A percentile compares a stretch with the other conserved stretches of the same genome.
These are phyloP conservation scores for Conops quadrifasciatus DNA, from an alignment of 2,888 invertebrate genomes.

Conservation along the genomic window DNA sequence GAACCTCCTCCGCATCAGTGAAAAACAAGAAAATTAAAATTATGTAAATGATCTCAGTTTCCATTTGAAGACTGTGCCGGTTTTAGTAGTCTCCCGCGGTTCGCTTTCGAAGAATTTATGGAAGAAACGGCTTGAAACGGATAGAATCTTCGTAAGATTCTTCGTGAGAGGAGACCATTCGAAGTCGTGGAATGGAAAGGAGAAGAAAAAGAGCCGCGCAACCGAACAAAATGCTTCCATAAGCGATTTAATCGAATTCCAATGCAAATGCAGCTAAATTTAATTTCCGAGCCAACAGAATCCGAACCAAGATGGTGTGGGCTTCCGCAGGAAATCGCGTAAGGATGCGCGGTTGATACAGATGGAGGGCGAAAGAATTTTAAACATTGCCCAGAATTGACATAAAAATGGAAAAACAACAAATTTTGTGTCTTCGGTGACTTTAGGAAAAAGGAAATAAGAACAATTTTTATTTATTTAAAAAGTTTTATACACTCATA, in stretches of 20 bases:
- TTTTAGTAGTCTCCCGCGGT: no score
- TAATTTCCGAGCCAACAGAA: conserved; percentile 54
- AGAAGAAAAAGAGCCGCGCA: conserved; percentile 31
- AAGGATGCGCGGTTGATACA: conserved; percentile 52
- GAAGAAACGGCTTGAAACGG: background rate
- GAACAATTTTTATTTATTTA: conserved; percentile 54
- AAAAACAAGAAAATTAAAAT: conserved; percentile 59
- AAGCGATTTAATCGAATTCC: conserved; percentile 65
- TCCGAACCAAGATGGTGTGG: conserved; percentile 19
- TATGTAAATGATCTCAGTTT: conserved; percentile 55
- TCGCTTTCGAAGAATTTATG: background rate
- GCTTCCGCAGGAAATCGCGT: conserved; percentile 56
- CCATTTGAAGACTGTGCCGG: background rate
- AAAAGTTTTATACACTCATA: conserved; percentile 45
- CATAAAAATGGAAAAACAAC: conserved; percentile 17
- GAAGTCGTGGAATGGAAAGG: background rate
- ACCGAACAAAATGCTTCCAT: conserved; percentile 57
- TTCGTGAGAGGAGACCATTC: background rate
- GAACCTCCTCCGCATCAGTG: conserved; percentile 42
- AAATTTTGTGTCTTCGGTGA: no score
- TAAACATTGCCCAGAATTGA: conserved; percentile 9
- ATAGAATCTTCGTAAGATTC: background rate
- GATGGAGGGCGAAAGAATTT: conserved; percentile 26
- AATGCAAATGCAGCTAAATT: conserved; percentile 63
- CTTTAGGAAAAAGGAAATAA: conserved; percentile 9